phyloP scores from a whole-genome alignment of 2,113 vertebrate genomes.

The Calonectris borealis region DNA sequence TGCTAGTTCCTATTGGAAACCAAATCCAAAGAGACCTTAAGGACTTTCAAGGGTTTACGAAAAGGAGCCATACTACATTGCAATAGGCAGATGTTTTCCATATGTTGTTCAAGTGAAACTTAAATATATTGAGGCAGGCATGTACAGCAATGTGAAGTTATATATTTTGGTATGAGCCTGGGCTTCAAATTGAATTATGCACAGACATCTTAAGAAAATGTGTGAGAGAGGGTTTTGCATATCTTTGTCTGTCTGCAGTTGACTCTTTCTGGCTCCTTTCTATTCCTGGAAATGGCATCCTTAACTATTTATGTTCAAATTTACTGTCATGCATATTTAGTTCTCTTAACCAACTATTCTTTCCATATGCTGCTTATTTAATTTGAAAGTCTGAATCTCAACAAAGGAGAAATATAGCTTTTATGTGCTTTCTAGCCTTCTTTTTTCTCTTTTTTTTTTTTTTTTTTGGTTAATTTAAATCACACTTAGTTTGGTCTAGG shows the following conservation, averaged over 20 bases:
- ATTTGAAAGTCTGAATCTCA: not conserved
- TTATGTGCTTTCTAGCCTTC: not conserved
- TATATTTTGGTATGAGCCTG: constrained; percentile 57
- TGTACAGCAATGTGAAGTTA: constrained; percentile 11
- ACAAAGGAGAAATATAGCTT: not conserved
- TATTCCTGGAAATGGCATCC: constrained; percentile 25
- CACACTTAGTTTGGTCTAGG: not conserved
- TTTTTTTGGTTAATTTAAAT: not conserved
- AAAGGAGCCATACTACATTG: constrained; percentile 23
- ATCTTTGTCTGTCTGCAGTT: constrained; percentile 38
- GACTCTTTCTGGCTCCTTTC: constrained; percentile 12
- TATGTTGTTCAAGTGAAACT: constrained; percentile 68
- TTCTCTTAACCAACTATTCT: not conserved
- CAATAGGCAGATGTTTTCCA: constrained; percentile 73
- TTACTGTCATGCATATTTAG: not conserved
- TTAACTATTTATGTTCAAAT: constrained; percentile 46
- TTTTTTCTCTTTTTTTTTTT: not conserved
- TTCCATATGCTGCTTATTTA: constrained; percentile 34
- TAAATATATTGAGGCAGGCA: constrained; percentile 39
- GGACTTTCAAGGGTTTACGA: constrained; percentile 44
- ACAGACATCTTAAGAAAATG: constrained; percentile 35
- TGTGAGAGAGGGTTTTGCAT: constrained; percentile 41
- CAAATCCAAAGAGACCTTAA: constrained; percentile 34
- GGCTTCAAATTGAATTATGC: constrained; percentile 64
- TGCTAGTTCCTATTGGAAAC: constrained; percentile 54